phyloP scores from a whole-genome alignment of 2,888 invertebrate species.

The Drosophila mimica region DNA sequence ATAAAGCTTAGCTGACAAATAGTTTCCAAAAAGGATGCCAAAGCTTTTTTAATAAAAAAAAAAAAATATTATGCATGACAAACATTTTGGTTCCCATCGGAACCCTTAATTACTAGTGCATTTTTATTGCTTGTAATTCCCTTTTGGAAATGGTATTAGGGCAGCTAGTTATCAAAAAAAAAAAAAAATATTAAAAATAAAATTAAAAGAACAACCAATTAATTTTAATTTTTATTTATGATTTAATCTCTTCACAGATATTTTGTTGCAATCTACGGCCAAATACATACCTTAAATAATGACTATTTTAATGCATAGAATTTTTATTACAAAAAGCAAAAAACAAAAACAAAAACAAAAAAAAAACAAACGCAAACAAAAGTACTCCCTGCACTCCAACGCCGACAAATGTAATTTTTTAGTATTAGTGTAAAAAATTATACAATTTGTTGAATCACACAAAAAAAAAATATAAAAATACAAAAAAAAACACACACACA shows the following conservation, averaged over 20 bases:
- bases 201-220: slow-evolving; percentile 52
- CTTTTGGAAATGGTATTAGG: slow-evolving; percentile 69
- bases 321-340: slow-evolving; percentile 53
- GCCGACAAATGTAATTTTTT: slow-evolving; percentile 77
- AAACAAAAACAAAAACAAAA: slow-evolving; percentile 38
- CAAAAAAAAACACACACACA: slow-evolving; percentile 19
- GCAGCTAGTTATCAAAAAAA: slow-evolving; percentile 52
- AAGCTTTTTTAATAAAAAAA: slow-evolving; percentile 18
- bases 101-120: slow-evolving; percentile 32
- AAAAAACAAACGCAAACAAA: slow-evolving; percentile 40
- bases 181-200: slow-evolving; percentile 31
- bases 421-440: slow-evolving; percentile 69
- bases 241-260: slow-evolving; percentile 84
- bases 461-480: slow-evolving; percentile 6
- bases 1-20: slow-evolving; percentile 30
- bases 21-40: slow-evolving; percentile 16
- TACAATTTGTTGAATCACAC: slow-evolving; percentile 70
- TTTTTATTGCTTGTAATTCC: slow-evolving; percentile 49
- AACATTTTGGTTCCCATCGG: slow-evolving; percentile 23
- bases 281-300: slow-evolving; percentile 83
- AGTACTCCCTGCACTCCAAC: slow-evolving; percentile 73
- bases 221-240: slow-evolving; percentile 80
- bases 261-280: slow-evolving; percentile 85
- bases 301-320: slow-evolving; percentile 75
- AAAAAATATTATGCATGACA: slow-evolving; percentile 47